Percentiles rank a stretch among this genome's conserved stretches.
Evolutionary conservation across 1,140 invertebrate genomes (phyloP).

Genomic region (Diploscapter pachys): DNA sequence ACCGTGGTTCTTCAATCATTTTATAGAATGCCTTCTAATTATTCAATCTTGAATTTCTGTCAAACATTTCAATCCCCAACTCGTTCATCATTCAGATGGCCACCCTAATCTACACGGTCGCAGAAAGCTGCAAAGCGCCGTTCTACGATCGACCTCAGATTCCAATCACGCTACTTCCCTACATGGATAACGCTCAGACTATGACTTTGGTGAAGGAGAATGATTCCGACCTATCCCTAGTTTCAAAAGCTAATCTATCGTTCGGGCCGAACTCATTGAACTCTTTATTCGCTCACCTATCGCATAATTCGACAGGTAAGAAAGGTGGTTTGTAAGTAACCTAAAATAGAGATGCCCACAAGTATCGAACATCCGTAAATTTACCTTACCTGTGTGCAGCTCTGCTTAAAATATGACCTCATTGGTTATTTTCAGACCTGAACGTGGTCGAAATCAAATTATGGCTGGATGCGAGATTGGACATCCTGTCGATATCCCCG

Average conservation of each 20-base stretch:
- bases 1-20: no score
- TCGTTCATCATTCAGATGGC: neutral
- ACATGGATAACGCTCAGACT: slow-evolving; percentile 24
- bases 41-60: no score
- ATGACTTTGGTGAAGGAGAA: slow-evolving; percentile 22
- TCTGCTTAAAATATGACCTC: neutral
- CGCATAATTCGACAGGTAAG: slow-evolving; percentile 16
- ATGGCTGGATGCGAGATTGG: slow-evolving; percentile 32
- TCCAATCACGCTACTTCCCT: slow-evolving; percentile 17
- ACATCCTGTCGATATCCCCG: slow-evolving; percentile 33
- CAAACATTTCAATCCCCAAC: slow-evolving; percentile 6
- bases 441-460: slow-evolving; percentile 18
- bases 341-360: slow-evolving; percentile 12
- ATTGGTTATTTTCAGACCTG: neutral
- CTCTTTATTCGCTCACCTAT: slow-evolving; percentile 33
- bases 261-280: slow-evolving; percentile 28
- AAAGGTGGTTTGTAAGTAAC: slow-evolving; percentile 6
- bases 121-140: slow-evolving; percentile 20
- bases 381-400: slow-evolving; percentile 6
- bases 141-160: slow-evolving; percentile 33
- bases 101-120: slow-evolving; percentile 23
- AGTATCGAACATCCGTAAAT: slow-evolving; percentile 9
- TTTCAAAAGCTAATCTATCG: slow-evolving; percentile 31
- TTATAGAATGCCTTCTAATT: no score
- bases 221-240: slow-evolving; percentile 28